phyloP scores from a whole-genome alignment of 2,797 vertebrate genomes.

The Erethizon dorsatum region DNA sequence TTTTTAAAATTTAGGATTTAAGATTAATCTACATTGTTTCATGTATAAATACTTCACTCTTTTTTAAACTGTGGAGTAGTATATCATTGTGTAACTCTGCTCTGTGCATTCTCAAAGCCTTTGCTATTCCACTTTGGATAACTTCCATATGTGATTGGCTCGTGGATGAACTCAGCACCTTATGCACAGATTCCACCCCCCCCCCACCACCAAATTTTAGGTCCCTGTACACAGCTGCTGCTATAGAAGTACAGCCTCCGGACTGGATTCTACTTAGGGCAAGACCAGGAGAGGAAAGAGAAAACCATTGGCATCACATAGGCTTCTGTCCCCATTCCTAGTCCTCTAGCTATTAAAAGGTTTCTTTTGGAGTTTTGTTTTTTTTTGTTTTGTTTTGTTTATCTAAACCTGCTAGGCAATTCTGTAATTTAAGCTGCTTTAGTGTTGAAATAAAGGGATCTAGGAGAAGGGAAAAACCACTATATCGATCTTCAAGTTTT shows the following conservation, averaged over 20 bases:
- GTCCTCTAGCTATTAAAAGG: not conserved
- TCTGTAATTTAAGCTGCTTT: not conserved
- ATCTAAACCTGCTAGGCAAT: not conserved
- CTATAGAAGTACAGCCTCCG: not conserved
- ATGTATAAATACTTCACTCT: not conserved
- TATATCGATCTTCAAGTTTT: not conserved
- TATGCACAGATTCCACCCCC: not conserved
- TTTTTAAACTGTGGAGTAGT: not conserved
- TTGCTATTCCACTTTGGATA: not conserved
- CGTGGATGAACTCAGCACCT: not conserved
- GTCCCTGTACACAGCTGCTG: not conserved
- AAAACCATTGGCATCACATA: not conserved
- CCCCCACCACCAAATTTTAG: not conserved
- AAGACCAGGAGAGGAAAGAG: not conserved
- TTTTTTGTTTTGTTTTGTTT: conserved; percentile 59
- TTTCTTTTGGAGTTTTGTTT: conserved; percentile 27
- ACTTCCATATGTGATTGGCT: not conserved
- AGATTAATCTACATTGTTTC: not conserved
- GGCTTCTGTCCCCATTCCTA: not conserved
- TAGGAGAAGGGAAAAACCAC: not conserved
- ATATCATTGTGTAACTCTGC: not conserved
- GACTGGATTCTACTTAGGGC: not conserved
- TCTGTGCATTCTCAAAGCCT: not conserved
- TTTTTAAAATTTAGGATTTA: conserved; percentile 27
- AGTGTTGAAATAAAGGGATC: not conserved